phyloP scores from a whole-genome alignment of 2,113 vertebrate genomes.

The Bucco capensis region DNA sequence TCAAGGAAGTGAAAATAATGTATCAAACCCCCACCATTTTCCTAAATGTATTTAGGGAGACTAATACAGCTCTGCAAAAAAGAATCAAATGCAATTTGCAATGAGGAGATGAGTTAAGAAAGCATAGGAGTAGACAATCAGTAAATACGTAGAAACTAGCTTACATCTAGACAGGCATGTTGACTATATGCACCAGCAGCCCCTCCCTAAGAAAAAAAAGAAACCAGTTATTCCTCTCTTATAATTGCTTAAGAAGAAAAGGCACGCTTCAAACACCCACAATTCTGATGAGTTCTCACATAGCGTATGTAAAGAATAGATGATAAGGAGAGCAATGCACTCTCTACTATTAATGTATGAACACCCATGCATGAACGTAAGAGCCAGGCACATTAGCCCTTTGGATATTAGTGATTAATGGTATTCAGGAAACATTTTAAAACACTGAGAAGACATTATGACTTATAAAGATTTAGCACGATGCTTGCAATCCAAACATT shows the following conservation, averaged over 20 bases:
- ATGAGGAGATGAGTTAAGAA: neutral
- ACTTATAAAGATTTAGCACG: neutral
- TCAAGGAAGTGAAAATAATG: neutral
- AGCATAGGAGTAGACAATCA: neutral
- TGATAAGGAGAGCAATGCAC: neutral
- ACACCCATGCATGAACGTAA: neutral
- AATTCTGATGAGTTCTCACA: neutral
- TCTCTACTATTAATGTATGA: neutral
- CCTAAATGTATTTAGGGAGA: neutral
- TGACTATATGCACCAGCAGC: constrained; percentile 7
- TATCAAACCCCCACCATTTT: neutral
- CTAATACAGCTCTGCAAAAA: neutral
- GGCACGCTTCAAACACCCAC: neutral
- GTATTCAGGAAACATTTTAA: neutral
- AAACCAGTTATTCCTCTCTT: neutral
- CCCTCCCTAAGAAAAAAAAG: constrained; percentile 30
- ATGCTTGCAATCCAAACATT: neutral
- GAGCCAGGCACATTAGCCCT: neutral
- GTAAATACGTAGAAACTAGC: neutral
- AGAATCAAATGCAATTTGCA: neutral
- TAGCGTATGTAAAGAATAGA: neutral
- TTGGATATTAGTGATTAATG: neutral
- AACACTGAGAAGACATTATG: neutral
- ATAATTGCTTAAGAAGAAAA: neutral
- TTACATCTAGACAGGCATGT: constrained; percentile 47